Base-by-base conservation (phyloP, 2,888 invertebrate species). In the Nymphalis urticae region DNA sequence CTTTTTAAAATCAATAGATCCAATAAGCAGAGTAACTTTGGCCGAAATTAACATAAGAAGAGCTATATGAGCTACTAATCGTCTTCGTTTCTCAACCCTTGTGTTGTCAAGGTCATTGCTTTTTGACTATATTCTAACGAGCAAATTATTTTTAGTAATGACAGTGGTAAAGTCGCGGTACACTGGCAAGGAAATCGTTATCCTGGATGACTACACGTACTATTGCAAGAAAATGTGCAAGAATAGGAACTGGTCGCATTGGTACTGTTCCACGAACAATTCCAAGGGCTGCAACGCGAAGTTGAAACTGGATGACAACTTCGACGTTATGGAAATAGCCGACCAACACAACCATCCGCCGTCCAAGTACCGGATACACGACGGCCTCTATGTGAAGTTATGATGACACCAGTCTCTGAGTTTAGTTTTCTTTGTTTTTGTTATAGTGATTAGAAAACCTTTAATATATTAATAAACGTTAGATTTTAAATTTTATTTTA, bases 261-360 rank as follows among this genome's bases (percentile, higher is more conserved):
- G 91, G 91, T 86, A 89, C 70, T 91, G 91, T 68, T 91, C 91
- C 1, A 89, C 90, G 0, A 88, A 91, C 72, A 89, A 89, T 76
- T 86, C 85, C 72, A 84, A 85, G 48, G 90, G 90, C 0, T 91
- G 91, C 71, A 88, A 88, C 50, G 90, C 89, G 0, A 87, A 85
- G 60, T 76, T 91, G 32, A 85, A 84, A 50, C 62, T 91, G 51
- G 80, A 89, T 60, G 84, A 85, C 59, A 85, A 86, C 56, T 87
- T 84, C 53, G 83, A 78, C 0, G 82, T 89, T 10, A 73, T 85
- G 2, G 84, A 82, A 2, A 71, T 81, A 0, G 83, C 84, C 59
- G 85, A 84, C 24, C 71, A 76, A 2, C 89, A 89, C 61, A 89
- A 83, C 0, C 90, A 90, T 63, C 87, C 87, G 0, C 89, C 90